A percentile compares a stretch with the other conserved stretches of the same genome.
Conservation (phyloP, 2,888 invertebrate species). For the Chloroclystis v-ata region DNA sequence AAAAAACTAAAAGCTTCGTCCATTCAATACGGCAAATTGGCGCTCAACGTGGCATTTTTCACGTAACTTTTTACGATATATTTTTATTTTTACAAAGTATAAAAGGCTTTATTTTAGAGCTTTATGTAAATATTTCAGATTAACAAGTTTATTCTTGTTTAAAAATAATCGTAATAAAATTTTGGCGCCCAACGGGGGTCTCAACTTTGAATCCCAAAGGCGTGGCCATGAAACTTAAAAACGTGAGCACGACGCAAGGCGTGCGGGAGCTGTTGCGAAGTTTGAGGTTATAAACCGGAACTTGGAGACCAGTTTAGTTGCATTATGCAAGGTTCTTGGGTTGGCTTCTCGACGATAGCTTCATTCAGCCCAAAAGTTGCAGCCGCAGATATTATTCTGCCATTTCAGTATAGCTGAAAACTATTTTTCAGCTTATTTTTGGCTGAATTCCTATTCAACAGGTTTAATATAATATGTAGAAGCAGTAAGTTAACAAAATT, state of each 20-base stretch:
- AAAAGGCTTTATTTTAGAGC: too few relatives aligned
- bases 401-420: too few relatives aligned
- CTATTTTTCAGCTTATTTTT: too few relatives aligned
- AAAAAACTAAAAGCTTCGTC: not conserved
- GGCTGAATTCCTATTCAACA: too few relatives aligned
- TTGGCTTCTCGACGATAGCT: constrained; percentile 28
- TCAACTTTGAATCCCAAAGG: not conserved
- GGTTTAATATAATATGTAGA: too few relatives aligned
- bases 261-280: constrained; percentile 13
- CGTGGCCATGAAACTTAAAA: constrained; percentile 2
- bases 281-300: constrained; percentile 16
- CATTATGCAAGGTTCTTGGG: constrained; percentile 29
- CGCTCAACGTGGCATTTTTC: not conserved
- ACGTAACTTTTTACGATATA: not conserved
- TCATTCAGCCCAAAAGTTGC: constrained; percentile 23
- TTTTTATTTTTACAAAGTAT: not conserved
- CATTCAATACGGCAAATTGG: not conserved
- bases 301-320: constrained; percentile 21
- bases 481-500: too few relatives aligned
- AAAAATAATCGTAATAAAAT: not conserved
- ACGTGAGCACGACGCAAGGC: constrained; percentile 1
- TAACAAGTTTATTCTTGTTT: too few relatives aligned
- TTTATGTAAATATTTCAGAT: too few relatives aligned
- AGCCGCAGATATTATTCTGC: constrained; percentile 11
- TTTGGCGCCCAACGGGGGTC: constrained; percentile 13